phyloP scores from a whole-genome alignment of 2,113 vertebrate genomes.

The Agapornis roseicollis region DNA sequence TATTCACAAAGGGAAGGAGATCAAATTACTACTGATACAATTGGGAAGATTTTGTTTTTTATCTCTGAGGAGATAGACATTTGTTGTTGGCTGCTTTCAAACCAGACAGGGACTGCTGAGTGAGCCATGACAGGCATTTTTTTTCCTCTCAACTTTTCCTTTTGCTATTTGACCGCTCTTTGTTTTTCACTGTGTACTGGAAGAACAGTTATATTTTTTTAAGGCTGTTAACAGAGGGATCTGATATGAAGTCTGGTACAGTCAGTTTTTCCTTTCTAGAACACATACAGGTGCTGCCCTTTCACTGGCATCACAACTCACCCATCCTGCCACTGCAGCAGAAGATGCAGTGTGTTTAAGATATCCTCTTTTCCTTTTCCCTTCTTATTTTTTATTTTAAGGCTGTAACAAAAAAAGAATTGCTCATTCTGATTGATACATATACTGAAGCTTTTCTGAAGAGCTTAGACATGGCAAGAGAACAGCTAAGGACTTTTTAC shows the following conservation, averaged over 20 bases:
- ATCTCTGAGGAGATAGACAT: not conserved
- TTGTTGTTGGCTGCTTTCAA: conserved; percentile 8
- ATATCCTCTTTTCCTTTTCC: not conserved
- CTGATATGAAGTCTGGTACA: not conserved
- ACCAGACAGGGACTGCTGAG: not conserved
- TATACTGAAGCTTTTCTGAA: not conserved
- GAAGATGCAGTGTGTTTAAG: not conserved
- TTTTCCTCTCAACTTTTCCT: not conserved
- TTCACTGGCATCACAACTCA: not conserved
- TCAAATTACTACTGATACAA: not conserved
- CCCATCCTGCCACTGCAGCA: not conserved
- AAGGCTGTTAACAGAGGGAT: not conserved
- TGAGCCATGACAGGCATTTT: not conserved
- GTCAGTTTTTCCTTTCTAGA: not conserved
- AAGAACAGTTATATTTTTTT: not conserved
- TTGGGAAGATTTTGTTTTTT: not conserved
- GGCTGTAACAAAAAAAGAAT: not conserved
- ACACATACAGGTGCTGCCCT: not conserved
- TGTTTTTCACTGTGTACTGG: conserved; percentile 5
- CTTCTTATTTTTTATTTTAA: not conserved
- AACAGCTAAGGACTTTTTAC: not conserved
- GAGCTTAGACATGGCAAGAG: not conserved
- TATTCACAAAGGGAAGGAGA: not conserved
- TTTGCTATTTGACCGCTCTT: not conserved
- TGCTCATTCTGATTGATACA: not conserved